Base-by-base conservation (phyloP, 2,113 vertebrate species). In the Fregetta grallaria region DNA sequence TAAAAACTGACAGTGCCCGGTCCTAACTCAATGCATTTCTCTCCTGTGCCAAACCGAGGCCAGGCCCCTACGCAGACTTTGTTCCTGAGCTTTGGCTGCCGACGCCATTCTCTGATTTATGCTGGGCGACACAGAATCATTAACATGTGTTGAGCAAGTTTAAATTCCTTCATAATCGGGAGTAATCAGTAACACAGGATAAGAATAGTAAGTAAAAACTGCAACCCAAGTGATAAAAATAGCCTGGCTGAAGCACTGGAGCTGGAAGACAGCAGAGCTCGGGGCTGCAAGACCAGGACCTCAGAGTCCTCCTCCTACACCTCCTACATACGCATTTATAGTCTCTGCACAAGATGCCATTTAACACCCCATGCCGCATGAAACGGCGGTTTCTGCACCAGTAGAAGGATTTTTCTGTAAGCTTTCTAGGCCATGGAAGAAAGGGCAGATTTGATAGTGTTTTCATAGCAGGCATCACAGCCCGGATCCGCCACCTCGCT, bases 141-240 rank as follows among this genome's bases (percentile, higher is more conserved):
- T 94, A 96, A 92, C 42, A 40, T 45, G 72, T 63, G 56, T 87
- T 81, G 76, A 91, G n/a, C 56, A 61, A 91, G 36, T 85, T 81
- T 76, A 56, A 92, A 89, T 81, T 92, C 80, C 76, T 81, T 89
- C 83, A 74, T 93, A 92, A 94, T 68, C 10, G 3, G 72, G 76
- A 87, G 92, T 87, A 96, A 96, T 94, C 88, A 94, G 88, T 93
- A 89, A 67, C 65, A 47, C 27, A 56, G 83, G 68, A 93, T 92
- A 94, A 91, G 82, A 92, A 95, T 84, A 96, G 79, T 61, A 86
- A 92, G 86, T 74, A 85, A 92, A 95, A 93, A 78, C 68, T 92
- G 79, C 86, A 94, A 76, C 83, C 12, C 40, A 32, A 83, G 78
- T 61, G 73, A 86, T 84, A 91, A 84, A 96, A 96, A 94, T 84